Percentiles rank a stretch among this genome's conserved stretches.
phyloP scores from a whole-genome alignment of 1,140 invertebrate species.

The Scaptomyza graminum region DNA sequence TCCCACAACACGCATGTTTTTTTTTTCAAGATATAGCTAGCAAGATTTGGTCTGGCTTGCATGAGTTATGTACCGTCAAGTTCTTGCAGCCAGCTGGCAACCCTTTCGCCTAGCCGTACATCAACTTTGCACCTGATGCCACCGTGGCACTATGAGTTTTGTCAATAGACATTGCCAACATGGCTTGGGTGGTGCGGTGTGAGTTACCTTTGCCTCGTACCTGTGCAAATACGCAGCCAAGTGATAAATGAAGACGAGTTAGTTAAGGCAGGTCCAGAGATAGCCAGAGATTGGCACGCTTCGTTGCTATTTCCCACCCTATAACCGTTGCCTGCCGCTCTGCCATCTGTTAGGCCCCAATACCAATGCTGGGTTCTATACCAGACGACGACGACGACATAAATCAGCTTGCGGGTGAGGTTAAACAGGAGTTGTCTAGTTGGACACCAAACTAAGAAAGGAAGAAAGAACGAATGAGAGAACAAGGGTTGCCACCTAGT shows the following conservation, averaged over 20 bases:
- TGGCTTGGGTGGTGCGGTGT: conserved; percentile 10
- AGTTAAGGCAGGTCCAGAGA: conserved; percentile 56
- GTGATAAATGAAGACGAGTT: conserved; percentile 83
- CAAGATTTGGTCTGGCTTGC: neutral
- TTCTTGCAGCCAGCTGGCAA: conserved; percentile 40
- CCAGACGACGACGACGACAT: conserved; percentile 49
- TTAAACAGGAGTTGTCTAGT: conserved; percentile 14
- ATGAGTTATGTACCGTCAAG: neutral
- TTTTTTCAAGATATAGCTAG: neutral
- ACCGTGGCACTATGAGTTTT: conserved; percentile 17
- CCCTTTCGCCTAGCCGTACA: conserved; percentile 44
- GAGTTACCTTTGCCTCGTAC: conserved; percentile 19
- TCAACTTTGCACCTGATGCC: conserved; percentile 33
- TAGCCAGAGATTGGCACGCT: conserved; percentile 57
- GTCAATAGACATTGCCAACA: conserved; percentile 71
- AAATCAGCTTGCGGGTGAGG: conserved; percentile 61
- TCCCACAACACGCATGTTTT: neutral
- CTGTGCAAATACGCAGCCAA: conserved; percentile 73
- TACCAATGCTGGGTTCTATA: neutral
- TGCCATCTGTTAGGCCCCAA: conserved; percentile 55
- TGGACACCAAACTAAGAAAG: conserved; percentile 21
- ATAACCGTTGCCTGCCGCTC: conserved; percentile 15
- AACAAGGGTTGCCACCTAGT: conserved; percentile 27
- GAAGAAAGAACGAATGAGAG: neutral
- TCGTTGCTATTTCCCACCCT: conserved; percentile 25